These are phyloP conservation scores for Leucania comma DNA, from an alignment of 2,888 invertebrate species.

Conservation along the genomic window DNA sequence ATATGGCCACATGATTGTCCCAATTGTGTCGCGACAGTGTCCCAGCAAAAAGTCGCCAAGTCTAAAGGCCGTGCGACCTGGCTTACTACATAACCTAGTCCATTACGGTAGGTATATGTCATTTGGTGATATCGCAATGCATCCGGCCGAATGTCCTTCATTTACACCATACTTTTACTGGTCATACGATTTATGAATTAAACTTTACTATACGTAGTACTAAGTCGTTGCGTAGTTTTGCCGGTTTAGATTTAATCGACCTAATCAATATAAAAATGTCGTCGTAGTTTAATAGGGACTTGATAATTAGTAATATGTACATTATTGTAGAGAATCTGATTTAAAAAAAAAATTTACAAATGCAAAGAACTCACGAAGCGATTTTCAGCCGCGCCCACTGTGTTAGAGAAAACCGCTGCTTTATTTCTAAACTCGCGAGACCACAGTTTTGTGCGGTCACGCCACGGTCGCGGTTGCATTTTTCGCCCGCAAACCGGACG, in stretches of 20 bases:
- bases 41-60: slow-evolving; percentile 27
- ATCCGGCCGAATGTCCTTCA: slow-evolving; percentile 75
- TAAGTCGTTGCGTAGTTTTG: neutral
- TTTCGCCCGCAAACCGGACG: too few species aligned
- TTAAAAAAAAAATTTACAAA: too few species aligned
- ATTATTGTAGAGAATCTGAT: too few species aligned
- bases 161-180: slow-evolving; percentile 73
- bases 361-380: too few species aligned
- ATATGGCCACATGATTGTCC: neutral
- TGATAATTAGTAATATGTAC: neutral
- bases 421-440: too few species aligned
- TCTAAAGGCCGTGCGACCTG: slow-evolving; percentile 23
- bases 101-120: slow-evolving; percentile 33
- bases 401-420: too few species aligned
- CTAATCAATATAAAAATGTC: neutral
- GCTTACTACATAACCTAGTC: slow-evolving; percentile 34
- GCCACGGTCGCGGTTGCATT: too few species aligned
- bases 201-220: slow-evolving; percentile 24
- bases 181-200: slow-evolving; percentile 61
- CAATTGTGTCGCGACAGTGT: slow-evolving; percentile 8
- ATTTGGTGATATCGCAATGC: slow-evolving; percentile 65
- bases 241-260: neutral
- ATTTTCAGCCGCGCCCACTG: too few species aligned
- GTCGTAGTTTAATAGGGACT: too few species aligned
- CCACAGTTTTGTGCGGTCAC: too few species aligned